Evolutionary conservation across 2,113 vertebrate species (phyloP), one percentile per base, ranked within the genome.

Genomic region (Cheilinus undulatus): DNA sequence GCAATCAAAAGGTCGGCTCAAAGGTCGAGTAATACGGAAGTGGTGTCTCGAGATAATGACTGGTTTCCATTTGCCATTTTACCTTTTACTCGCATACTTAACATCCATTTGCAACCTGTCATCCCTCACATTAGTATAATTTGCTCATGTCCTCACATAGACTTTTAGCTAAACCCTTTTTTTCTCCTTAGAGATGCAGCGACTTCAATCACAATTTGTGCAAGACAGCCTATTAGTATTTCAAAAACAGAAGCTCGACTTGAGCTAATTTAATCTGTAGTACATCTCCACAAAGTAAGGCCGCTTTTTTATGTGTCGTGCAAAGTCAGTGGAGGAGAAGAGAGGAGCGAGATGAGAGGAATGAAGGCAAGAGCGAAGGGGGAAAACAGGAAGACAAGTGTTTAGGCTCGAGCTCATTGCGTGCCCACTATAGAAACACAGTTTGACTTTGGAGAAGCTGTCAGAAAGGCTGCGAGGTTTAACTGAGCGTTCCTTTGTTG

Each of bases 21-120:
- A 64, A 79, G 87, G 86, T 89, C n/a, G 64, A 53, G 7, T 50
- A 63, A 82, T 73, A 86, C 72, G 83, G 77, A 81, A 86, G 77
- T 57, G 34, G 43, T 53, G 56, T 73, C 62, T 78, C 57, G 20
- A 84, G 72, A 69, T 89, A 89, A 86, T 77, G 71, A 72, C 58
- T 45, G 27, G n/a, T 56, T 88, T 82, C 69, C 75, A 84, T 74
- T 86, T 79, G 67, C 71, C 60, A 45, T 82, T 69, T 78, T 75
- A 58, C 57, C 61, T 86, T 66, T 76, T 60, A 57, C 36, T 69
- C 66, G 78, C 27, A 59, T 50, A 75, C 70, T 76, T 75, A 83
- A 63, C 64, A 82, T 73, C 58, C 62, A 77, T 86, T 85, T 84
- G 54, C 60, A 79, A 72, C 63, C 57, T 52, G 54, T 49, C 59